These are phyloP conservation scores for Zophobas morio DNA, from an alignment of 1,140 invertebrate species.

Conservation along the genomic window DNA sequence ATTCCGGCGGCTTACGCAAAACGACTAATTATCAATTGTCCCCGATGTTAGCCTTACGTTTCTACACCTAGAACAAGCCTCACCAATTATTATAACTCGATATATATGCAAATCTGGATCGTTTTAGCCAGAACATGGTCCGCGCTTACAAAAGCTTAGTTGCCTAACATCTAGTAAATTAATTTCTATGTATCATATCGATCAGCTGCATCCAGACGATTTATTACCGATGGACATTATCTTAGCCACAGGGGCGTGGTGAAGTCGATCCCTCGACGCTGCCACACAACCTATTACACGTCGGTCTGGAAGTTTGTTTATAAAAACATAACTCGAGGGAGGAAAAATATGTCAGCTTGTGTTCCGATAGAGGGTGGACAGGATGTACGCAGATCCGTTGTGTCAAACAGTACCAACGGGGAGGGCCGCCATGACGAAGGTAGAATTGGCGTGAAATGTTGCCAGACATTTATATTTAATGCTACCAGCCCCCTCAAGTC, in stretches of 20 bases:
- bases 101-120: conserved; percentile 45
- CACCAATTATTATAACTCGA: conserved; percentile 46
- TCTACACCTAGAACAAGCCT: background rate
- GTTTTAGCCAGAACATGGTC: conserved; percentile 10
- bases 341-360: conserved; percentile 29
- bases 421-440: conserved; percentile 44
- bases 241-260: conserved; percentile 12
- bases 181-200: conserved; percentile 25
- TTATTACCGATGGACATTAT: conserved; percentile 26
- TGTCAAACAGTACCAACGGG: conserved; percentile 21
- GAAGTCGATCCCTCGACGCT: background rate
- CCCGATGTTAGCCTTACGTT: background rate
- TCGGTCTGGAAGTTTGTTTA: background rate
- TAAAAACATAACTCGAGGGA: conserved; percentile 9
- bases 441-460: conserved; percentile 51
- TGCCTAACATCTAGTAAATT: conserved; percentile 24
- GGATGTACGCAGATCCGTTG: conserved; percentile 49
- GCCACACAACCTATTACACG: conserved; percentile 22
- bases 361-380: conserved; percentile 1
- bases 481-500: conserved; percentile 48
- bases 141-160: conserved; percentile 18
- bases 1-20: background rate
- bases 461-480: conserved; percentile 52
- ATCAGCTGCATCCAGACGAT: conserved; percentile 22
- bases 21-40: conserved; percentile 7